Evolutionary conservation across 2,888 invertebrate genomes (phyloP), one percentile per base, ranked within the genome.

Genomic region (Iphiclides podalirius): DNA sequence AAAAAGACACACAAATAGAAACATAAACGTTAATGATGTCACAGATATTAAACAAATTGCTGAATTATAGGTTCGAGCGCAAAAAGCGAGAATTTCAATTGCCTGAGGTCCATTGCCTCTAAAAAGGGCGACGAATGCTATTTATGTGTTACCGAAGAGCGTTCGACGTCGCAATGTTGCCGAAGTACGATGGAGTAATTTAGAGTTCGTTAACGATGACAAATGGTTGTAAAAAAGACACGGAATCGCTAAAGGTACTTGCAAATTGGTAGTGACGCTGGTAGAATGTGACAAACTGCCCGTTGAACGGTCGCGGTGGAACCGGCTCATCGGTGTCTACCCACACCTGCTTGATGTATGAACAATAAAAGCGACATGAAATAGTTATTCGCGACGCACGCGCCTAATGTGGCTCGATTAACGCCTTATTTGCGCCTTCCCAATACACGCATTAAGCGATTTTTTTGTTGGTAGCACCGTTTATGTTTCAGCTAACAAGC

Each of bases 221-320:
- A 79, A 83, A 84, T 79, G 73, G 72, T 64, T 69, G 66, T 76
- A 80, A 78, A 76, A 77, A 68, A 61, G 63, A 60, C n/a, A 11
- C n/a, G n/a, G 4, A 31, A 11, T 6, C 11, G 31, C 31, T 12
- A 2, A 11, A 12, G 31, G n/a, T 12, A 8, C 2, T 11, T 31
- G 54, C 70, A 78, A 82, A 82, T 82, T 81, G 72, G 74, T 75
- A 67, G 68, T 64, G 71, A 72, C 67, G 66, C 66, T 67, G 60
- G 67, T 74, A 74, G 67, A 79, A 75, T 71, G 72, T 79, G 77
- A 80, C 65, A 59, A 69, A 79, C 3, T 70, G 63, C 61, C 52
- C 66, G 65, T 67, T 59, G 61, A 68, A 68, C 63, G 63, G 66
- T 58, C 67, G 70, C 73, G 4, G 45, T 47, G 54, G 53, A 79